Evolutionary conservation across 2,888 invertebrate genomes (phyloP), one percentile per base, ranked within the genome.

Genomic region (Drosophila diplacantha): DNA sequence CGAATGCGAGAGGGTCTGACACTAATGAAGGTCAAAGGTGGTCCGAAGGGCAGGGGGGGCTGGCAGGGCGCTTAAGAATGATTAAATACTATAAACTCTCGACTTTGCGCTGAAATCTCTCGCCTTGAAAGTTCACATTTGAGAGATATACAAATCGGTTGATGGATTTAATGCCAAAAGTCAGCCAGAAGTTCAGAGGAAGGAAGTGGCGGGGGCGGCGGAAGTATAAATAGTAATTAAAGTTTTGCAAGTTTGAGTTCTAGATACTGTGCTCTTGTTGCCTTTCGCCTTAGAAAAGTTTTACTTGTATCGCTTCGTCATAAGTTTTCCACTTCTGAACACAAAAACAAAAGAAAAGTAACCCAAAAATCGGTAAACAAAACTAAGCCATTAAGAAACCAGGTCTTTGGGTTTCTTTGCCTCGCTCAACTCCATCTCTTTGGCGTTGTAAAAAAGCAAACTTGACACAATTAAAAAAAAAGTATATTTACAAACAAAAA

Each of bases 381-480:
- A 63, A 63, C 29, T 64, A 69, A 61, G 63, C 63, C 46, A 75
- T 61, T 66, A 52, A 55, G 64, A 62, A 81, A 74, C 55, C 43
- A 64, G 77, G 63, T 73, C 63, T 82, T 38, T 60, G 32, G 66
- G 69, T 66, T 38, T 66, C 58, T 46, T 39, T 20, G n/a, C 59
- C 35, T 14, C 24, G 31, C 58, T 69, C 61, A 53, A 51, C 31
- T 32, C 58, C 52, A 58, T 51, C 35, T 38, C 58, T 71, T 22
- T n/a, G n/a, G 24, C 41, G 56, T 50, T 32, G 60, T 38, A 76
- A 77, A 79, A 72, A 60, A 81, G 66, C 83, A 83, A 81, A 83
- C 77, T 77, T 77, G 77, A 77, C 77, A 77, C 59, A 81, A 81
- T 83, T 78, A 72, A 83, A 81, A 75, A 79, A 61, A 24, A 37